A percentile compares a stretch with the other conserved stretches of the same genome.
Conservation (phyloP, 92 coral and sea anemone genomes). For the Paragorgia papillata region DNA sequence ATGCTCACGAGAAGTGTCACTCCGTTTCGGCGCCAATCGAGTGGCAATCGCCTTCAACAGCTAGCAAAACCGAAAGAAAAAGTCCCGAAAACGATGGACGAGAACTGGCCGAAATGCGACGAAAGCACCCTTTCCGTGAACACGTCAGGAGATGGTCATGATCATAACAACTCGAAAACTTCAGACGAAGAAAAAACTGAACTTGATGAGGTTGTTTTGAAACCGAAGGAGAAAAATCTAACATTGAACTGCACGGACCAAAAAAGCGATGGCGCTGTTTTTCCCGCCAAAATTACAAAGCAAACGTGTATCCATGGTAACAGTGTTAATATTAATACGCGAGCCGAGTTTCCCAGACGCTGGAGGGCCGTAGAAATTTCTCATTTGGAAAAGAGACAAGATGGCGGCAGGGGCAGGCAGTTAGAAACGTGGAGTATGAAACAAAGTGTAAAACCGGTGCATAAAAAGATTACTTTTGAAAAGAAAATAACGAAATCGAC, state of each 20-base stretch:
- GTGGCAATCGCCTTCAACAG: conserved; percentile 25
- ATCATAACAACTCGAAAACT: conserved; percentile 16
- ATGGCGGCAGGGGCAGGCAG: not conserved
- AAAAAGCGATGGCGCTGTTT: not conserved
- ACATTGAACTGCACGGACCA: conserved; percentile 24
- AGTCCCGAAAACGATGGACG: conserved; percentile 41
- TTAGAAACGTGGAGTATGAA: not conserved
- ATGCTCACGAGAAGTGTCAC: conserved; percentile 45
- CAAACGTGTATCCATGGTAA: conserved; percentile 5
- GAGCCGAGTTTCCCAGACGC: not conserved
- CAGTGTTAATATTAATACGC: not conserved
- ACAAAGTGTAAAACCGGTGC: not conserved
- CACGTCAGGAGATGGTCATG: not conserved
- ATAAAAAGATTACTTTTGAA: not conserved
- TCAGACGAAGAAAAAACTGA: not conserved
- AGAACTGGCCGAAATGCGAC: not conserved
- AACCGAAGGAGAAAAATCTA: conserved; percentile 19
- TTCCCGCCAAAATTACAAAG: not conserved
- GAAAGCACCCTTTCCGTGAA: not conserved
- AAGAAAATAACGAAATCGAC: not conserved
- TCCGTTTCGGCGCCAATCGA: conserved; percentile 26
- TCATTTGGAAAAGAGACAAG: conserved; percentile 1
- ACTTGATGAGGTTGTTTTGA: conserved; percentile 7
- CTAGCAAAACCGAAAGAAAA: conserved; percentile 27
- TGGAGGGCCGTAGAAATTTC: conserved; percentile 3